A percentile compares a stretch with the other conserved stretches of the same genome.
These are phyloP conservation scores for Coenobita brevimanus DNA, from an alignment of 1,140 invertebrate genomes.

Conservation along the genomic window DNA sequence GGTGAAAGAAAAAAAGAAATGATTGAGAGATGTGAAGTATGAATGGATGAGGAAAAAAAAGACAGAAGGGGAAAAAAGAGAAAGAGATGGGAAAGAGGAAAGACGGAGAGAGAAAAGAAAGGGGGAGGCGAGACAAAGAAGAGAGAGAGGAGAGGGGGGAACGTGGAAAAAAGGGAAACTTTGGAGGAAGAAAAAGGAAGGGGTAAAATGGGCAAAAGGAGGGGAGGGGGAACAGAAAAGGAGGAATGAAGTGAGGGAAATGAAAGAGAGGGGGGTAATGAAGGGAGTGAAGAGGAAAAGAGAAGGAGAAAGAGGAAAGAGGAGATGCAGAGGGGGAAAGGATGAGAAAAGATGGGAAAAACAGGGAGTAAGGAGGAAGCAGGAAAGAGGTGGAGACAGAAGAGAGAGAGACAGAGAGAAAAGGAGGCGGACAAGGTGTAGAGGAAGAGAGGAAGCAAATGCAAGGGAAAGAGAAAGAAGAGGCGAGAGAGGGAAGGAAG, in stretches of 20 bases:
- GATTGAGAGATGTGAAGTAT: no score
- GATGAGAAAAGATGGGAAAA: background rate
- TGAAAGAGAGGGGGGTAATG: no score
- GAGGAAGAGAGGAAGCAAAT: background rate
- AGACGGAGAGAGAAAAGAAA: no score
- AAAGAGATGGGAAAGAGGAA: no score
- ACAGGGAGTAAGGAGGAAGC: background rate
- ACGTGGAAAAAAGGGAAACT: background rate
- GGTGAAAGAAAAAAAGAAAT: no score
- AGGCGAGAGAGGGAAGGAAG: background rate
- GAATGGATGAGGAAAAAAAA: no score
- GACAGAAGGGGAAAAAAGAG: no score
- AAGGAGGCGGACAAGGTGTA: background rate
- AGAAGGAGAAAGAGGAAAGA: background rate
- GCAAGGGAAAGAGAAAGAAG: background rate
- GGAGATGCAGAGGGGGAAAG: background rate
- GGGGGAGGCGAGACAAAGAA: background rate
- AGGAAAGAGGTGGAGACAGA: background rate
- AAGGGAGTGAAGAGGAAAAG: background rate
- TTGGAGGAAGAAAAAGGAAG: background rate
- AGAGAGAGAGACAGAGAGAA: background rate
- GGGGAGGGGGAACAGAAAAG: background rate
- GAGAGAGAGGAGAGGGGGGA: background rate
- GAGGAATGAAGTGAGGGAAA: background rate
- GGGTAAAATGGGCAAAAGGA: background rate